A percentile compares a stretch with the other conserved stretches of the same genome.
Conservation (phyloP, 2,797 vertebrate genomes). For the Aphelocoma californica region DNA sequence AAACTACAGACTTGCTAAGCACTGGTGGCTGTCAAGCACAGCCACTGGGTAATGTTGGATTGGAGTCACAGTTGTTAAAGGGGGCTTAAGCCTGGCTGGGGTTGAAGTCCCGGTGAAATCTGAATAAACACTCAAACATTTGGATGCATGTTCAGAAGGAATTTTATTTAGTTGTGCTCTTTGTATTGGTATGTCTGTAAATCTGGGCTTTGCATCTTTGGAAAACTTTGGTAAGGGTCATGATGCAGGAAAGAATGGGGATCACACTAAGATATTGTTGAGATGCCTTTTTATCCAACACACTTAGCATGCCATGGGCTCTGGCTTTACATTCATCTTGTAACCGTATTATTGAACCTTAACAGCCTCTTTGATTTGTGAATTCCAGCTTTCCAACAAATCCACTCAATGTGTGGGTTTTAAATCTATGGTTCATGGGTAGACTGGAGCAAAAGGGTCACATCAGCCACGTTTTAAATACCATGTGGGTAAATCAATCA, state of each 20-base stretch:
- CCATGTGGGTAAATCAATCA: constrained; percentile 13
- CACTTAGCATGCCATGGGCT: background rate
- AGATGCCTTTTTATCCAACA: background rate
- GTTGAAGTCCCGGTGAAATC: background rate
- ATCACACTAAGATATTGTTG: background rate
- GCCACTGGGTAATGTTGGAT: background rate
- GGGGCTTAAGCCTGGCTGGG: background rate
- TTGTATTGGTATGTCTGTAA: background rate
- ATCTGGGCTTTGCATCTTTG: background rate
- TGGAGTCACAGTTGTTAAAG: background rate
- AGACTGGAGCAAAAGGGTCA: background rate
- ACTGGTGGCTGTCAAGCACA: background rate
- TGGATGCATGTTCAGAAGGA: background rate
- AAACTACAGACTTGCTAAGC: background rate
- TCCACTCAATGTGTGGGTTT: background rate
- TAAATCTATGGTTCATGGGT: background rate
- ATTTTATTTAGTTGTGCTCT: background rate
- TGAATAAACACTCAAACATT: background rate
- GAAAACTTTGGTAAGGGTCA: background rate
- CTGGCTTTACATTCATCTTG: background rate
- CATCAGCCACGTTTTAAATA: constrained; percentile 6
- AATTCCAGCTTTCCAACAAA: constrained; percentile 14
- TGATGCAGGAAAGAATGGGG: background rate
- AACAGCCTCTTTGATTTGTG: background rate
- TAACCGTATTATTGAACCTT: background rate